A percentile compares a stretch with the other conserved stretches of the same genome.
phyloP scores from a whole-genome alignment of 2,888 invertebrate species.

The Drosophila kanekoi region DNA sequence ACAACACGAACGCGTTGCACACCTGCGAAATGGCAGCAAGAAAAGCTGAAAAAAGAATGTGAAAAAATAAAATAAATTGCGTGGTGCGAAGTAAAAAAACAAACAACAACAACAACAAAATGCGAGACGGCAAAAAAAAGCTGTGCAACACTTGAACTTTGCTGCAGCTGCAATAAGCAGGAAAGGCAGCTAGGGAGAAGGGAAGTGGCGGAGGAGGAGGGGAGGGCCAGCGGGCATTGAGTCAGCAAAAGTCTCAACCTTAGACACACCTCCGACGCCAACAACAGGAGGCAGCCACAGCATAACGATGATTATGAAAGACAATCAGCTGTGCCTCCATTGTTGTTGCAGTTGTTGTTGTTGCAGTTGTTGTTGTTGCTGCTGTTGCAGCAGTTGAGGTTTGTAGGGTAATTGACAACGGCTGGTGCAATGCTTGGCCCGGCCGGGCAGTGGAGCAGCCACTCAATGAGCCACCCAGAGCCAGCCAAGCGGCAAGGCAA shows the following conservation, averaged over 20 bases:
- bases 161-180: constrained; percentile 66
- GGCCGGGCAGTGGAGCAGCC: constrained; percentile 59
- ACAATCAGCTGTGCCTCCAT: constrained; percentile 72
- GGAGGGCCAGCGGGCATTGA: constrained; percentile 32
- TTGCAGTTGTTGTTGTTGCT: constrained; percentile 19
- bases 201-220: too few species aligned
- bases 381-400: constrained; percentile 60
- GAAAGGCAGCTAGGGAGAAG: constrained; percentile 8
- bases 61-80: constrained; percentile 45
- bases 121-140: constrained; percentile 22
- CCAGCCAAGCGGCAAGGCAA: constrained; percentile 75
- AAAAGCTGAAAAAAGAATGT: constrained; percentile 27
- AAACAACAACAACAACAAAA: constrained; percentile 18
- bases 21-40: constrained; percentile 17
- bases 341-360: constrained; percentile 36
- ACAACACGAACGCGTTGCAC: constrained; percentile 21
- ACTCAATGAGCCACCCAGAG: constrained; percentile 55
- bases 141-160: constrained; percentile 78
- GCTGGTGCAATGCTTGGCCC: constrained; percentile 32
- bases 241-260: constrained; percentile 51
- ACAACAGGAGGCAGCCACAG: constrained; percentile 34
- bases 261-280: constrained; percentile 55
- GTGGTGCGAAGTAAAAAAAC: constrained; percentile 42
- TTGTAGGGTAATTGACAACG: constrained; percentile 78
- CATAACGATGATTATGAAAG: constrained; percentile 73